phyloP scores from a whole-genome alignment of 2,113 vertebrate species.

The Cyprinodon brontotheroides region DNA sequence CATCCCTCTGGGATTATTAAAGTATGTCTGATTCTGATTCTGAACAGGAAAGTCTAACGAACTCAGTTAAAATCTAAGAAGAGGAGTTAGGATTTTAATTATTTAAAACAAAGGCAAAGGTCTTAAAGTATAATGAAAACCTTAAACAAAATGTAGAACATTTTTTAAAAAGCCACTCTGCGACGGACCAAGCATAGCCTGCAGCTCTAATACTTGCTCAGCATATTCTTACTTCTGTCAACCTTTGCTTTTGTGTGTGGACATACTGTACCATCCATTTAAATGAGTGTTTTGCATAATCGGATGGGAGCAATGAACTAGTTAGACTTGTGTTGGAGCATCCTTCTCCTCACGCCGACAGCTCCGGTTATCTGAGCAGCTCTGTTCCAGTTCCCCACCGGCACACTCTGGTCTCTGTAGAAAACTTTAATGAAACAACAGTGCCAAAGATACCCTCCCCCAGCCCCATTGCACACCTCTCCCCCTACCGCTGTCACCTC shows the following conservation, averaged over 20 bases:
- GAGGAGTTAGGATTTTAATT: background rate
- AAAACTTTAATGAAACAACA: constrained; percentile 27
- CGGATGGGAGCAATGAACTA: background rate
- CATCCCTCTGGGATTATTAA: too few species aligned
- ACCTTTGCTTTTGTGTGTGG: background rate
- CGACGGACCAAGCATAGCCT: background rate
- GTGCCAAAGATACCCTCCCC: background rate
- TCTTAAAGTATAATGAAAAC: background rate
- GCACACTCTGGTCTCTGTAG: constrained; percentile 30
- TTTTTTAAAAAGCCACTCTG: background rate
- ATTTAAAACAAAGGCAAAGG: background rate
- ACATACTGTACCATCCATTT: background rate
- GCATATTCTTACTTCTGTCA: background rate
- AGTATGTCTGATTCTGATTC: too few species aligned
- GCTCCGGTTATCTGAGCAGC: constrained; percentile 28
- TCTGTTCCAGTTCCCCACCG: constrained; percentile 8
- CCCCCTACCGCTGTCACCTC: constrained; percentile 37
- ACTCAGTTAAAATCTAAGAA: background rate
- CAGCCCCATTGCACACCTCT: background rate
- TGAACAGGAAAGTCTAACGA: background rate
- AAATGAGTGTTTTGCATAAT: constrained; percentile 11
- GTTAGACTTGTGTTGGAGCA: background rate
- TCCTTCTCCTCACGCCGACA: background rate
- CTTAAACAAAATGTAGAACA: background rate
- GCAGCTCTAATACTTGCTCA: background rate